phyloP scores from a whole-genome alignment of 2,113 vertebrate genomes.

The Pristiophorus japonicus region DNA sequence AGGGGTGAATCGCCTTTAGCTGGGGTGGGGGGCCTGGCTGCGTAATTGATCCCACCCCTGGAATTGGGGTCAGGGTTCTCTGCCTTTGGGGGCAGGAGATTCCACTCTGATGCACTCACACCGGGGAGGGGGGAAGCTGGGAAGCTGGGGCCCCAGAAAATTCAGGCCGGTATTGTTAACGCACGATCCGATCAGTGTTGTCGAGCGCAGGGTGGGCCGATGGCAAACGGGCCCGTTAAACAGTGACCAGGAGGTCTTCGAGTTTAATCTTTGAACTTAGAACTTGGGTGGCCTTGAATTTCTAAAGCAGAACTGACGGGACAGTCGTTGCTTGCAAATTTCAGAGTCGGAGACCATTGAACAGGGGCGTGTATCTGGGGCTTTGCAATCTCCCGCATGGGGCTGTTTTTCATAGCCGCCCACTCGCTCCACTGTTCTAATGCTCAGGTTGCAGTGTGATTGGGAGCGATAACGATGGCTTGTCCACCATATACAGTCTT shows the following conservation, averaged over 20 bases:
- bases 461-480: not conserved
- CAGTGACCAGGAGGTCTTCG: not conserved
- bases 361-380: not conserved
- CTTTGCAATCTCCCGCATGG: not conserved
- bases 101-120: not conserved
- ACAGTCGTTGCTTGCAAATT: not conserved
- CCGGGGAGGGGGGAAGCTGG: not conserved
- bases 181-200: not conserved
- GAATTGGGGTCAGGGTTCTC: not conserved
- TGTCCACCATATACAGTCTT: not conserved
- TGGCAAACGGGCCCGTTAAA: not conserved
- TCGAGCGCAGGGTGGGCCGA: not conserved
- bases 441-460: too few relatives aligned
- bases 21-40: not conserved
- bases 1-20: not conserved
- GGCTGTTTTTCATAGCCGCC: not conserved
- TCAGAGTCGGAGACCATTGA: not conserved
- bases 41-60: not conserved
- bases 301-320: not conserved
- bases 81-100: not conserved
- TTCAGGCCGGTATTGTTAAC: not conserved
- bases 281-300: not conserved
- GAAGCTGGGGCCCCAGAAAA: not conserved
- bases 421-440: not conserved
- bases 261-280: not conserved